phyloP scores from a whole-genome alignment of 53 echinoderm and acorn worm genomes.

The Apostichopus leukothele region DNA sequence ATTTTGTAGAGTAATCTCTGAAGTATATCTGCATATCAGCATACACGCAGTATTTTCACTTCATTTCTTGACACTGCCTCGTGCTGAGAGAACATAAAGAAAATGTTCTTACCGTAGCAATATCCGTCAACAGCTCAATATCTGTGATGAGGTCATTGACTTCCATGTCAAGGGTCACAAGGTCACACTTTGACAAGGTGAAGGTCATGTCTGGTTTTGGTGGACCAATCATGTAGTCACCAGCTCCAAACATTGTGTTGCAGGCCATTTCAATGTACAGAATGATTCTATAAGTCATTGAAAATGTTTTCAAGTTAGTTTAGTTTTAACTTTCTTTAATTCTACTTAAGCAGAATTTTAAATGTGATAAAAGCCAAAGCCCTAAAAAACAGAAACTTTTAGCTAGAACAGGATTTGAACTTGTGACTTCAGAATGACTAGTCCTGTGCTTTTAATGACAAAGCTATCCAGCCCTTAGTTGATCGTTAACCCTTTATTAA shows the following conservation, averaged over 20 bases:
- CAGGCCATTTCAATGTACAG: slow-evolving; percentile 88
- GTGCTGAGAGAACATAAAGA: too few relatives aligned
- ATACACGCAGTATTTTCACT: too few relatives aligned
- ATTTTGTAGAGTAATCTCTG: too few relatives aligned
- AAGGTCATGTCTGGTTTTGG: slow-evolving; percentile 63
- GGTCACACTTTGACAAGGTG: slow-evolving; percentile 67
- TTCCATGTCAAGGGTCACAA: slow-evolving; percentile 71
- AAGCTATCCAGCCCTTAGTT: too few relatives aligned
- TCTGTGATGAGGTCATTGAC: slow-evolving; percentile 77
- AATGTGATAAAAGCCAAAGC: neutral
- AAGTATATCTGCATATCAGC: too few relatives aligned
- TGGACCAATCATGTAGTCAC: slow-evolving; percentile 71
- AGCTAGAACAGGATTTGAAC: too few relatives aligned
- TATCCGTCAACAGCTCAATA: slow-evolving; percentile 73
- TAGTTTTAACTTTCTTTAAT: neutral
- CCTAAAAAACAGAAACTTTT: too few relatives aligned
- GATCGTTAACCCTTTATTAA: too few relatives aligned
- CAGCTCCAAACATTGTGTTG: slow-evolving; percentile 76
- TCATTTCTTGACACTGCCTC: too few relatives aligned
- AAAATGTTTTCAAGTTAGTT: neutral
- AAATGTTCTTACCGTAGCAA: slow-evolving; percentile 69
- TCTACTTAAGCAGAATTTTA: neutral
- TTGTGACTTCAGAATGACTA: too few relatives aligned
- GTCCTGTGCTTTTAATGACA: too few relatives aligned
- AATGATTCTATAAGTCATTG: neutral